Evolutionary conservation across 37 sponge, comb jelly and placozoan species (phyloP), one percentile per base, ranked within the genome.

Genomic region (Lycopodina hypogea): DNA sequence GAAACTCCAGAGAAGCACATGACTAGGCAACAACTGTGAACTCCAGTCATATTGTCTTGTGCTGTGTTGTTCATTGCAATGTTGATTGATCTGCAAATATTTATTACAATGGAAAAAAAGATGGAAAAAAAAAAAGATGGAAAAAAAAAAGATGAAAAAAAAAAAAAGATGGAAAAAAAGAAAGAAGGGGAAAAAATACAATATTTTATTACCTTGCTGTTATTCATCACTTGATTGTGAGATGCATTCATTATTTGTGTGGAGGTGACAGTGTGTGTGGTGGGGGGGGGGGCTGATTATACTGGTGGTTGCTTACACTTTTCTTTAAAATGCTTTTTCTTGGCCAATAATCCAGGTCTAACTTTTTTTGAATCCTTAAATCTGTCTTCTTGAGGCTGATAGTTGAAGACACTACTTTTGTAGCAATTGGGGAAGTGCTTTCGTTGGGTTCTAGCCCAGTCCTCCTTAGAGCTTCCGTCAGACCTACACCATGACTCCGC

Each of bases 401-500:
- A 11, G 3, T 32, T 33, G 69, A 91, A 89, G 2, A 83, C 90
- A 41, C 81, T 86, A 73, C 92, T 95, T 63, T 89, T 84, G 36
- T 84, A 78, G 9, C 81, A 75, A 0, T 92, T 40, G 15, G 70
- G 63, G 50, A 82, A 70, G 88, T 95, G 96, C 50, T 57, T 89
- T 29, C 92, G 81, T 4, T 56, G 78, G 0, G 87, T 52, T 38
- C 96, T 71, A 6, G 81, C 89, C 83, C 84, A 89, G 53, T 78
- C 67, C 80, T 89, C 86, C 41, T 89, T 87, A 3, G 96, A 76
- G 38, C 78, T 84, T 62, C 80, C 59, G 50, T 95, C 96, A 29
- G 92, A 92, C 45, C 85, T 72, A 77, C 96, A 95, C 96, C 96
- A 95, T 9, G 89, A 88, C 76, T 95, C 96, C 15, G 82, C 53